These are phyloP conservation scores for Chloropsis hardwickii DNA, from an alignment of 2,113 vertebrate genomes.

Conservation along the genomic window DNA sequence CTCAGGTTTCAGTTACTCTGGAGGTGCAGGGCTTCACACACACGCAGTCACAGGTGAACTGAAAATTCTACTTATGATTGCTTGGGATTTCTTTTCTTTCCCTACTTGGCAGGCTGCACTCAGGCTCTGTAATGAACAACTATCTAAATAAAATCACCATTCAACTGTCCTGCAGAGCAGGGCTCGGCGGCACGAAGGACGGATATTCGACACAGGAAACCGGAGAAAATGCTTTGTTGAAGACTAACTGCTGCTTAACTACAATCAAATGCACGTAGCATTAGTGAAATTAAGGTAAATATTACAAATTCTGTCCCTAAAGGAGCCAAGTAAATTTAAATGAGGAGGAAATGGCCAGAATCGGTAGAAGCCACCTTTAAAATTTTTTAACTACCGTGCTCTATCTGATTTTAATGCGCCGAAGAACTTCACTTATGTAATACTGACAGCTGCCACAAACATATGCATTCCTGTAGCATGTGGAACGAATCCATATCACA, in stretches of 20 bases:
- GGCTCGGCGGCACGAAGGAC: not conserved
- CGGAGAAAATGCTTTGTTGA: not conserved
- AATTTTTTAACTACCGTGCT: not conserved
- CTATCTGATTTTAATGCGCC: not conserved
- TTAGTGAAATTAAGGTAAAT: not conserved
- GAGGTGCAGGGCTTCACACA: not conserved
- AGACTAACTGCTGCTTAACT: not conserved
- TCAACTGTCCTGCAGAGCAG: not conserved
- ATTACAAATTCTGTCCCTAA: not conserved
- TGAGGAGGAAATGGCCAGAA: not conserved
- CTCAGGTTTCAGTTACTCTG: not conserved
- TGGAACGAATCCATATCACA: not conserved
- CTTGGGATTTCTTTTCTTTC: not conserved
- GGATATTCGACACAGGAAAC: not conserved
- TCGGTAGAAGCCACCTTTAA: not conserved
- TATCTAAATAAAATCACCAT: not conserved
- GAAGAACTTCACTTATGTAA: conserved; percentile 46
- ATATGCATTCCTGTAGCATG: not conserved
- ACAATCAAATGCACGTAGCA: not conserved
- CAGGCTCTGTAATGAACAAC: not conserved
- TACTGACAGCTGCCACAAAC: not conserved
- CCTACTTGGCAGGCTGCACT: not conserved
- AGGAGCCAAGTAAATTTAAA: not conserved
- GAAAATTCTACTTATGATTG: not conserved
- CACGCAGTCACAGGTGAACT: fast-evolving